Evolutionary conservation across 2,888 invertebrate genomes (phyloP), one percentile per base, ranked within the genome.

Genomic region (Nomada fabriciana): DNA sequence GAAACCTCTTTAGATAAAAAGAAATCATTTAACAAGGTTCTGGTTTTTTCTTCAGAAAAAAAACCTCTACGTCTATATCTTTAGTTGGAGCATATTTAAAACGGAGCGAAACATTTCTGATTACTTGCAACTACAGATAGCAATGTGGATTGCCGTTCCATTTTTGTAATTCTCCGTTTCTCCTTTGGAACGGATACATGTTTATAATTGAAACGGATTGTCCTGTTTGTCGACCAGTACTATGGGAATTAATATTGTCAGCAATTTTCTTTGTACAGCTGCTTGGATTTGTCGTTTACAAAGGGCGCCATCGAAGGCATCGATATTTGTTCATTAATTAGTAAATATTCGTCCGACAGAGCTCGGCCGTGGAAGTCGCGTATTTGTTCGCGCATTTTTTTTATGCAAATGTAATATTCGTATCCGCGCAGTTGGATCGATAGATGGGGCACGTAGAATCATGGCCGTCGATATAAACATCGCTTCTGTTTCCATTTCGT

Each of bases 11-110:
- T 15, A 1, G 25, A 18, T n/a, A 18, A 23, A 13, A 23, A 13
- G 36, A 70, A 70, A 70, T 70, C 47, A 70, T 60, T 60, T 60
- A 18, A 29, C 70, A 18, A 60, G 70, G 29, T 59, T 25, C 43
- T 29, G 43, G 15, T 29, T 69, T 13, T 25, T n/a, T 23, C 1
- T 36, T 7, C 36, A 36, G 36, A 36, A 36, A 36, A 4, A 3
- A 15, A 20, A 23, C 23, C 2, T 59, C 7, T 7, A 0, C 18
- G 50, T 50, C 13, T 0, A 25, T 43, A 43, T 69, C 42, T 59
- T 55, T 47, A 15, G 47, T 47, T 43, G 23, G 5, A 23, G 4
- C 20, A 11, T 43, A 43, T 57, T 69, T 69, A 23, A 68, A 68
- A 23, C 23, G 4, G 18, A 18, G 11, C 11, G 47, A 0, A 25